Evolutionary conservation across 2,113 vertebrate genomes (phyloP).

Genomic region (Tichodroma muraria): DNA sequence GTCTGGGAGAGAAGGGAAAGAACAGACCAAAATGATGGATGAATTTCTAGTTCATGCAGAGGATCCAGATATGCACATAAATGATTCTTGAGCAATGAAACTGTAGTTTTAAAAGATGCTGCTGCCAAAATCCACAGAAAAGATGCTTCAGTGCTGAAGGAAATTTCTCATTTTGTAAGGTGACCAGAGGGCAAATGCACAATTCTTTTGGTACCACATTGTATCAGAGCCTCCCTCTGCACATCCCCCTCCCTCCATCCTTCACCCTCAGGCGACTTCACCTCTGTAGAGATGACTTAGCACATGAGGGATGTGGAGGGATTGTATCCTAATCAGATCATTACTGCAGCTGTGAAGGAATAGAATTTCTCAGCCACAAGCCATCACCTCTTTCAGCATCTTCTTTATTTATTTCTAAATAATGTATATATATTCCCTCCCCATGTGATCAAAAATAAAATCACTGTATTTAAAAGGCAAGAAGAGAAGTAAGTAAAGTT

Average conservation of each 20-base stretch:
- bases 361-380: neutral
- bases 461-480: neutral
- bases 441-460: neutral
- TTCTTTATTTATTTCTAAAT: conserved; percentile 24
- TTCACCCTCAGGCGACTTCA: neutral
- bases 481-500: neutral
- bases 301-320: neutral
- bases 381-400: neutral
- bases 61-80: neutral
- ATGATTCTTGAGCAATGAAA: neutral
- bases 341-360: conserved; percentile 15
- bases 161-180: neutral
- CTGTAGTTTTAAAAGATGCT: neutral
- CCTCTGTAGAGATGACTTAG: conserved; percentile 19
- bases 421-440: neutral
- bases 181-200: neutral
- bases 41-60: neutral
- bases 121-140: neutral
- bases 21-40: neutral
- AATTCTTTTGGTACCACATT: neutral
- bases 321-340: conserved; percentile 42
- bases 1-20: neutral
- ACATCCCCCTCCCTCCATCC: neutral
- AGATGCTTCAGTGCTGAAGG: neutral
- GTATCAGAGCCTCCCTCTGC: neutral